These are phyloP conservation scores for Sciurus vulgaris DNA, from an alignment of 2,797 vertebrate genomes.

Conservation along the genomic window DNA sequence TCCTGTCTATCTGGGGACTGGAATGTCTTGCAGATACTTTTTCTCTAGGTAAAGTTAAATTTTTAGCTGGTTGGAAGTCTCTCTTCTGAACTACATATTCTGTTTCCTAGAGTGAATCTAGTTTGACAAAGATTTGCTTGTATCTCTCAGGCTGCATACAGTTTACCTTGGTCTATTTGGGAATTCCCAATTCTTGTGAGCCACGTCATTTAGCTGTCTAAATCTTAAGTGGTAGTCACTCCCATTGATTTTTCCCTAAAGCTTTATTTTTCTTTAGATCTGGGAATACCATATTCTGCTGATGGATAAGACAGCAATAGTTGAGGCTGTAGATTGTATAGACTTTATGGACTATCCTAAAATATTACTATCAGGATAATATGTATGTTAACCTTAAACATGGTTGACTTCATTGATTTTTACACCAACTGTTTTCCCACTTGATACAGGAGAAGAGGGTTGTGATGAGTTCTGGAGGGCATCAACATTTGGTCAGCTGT, in stretches of 20 bases:
- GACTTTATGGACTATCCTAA: neutral
- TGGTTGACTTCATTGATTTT: constrained; percentile 61
- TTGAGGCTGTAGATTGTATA: neutral
- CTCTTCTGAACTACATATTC: neutral
- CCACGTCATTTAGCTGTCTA: neutral
- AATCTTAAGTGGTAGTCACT: constrained; percentile 26
- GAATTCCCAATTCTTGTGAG: constrained; percentile 1
- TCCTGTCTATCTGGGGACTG: neutral
- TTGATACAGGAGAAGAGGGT: constrained; percentile 94
- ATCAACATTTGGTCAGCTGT: constrained; percentile 96
- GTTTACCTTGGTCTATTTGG: neutral
- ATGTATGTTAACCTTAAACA: constrained; percentile 11
- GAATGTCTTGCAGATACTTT: constrained; percentile 2
- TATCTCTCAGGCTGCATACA: constrained; percentile 41
- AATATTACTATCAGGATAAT: constrained; percentile 7
- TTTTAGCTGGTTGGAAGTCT: neutral
- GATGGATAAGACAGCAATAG: neutral
- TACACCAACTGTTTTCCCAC: constrained; percentile 59
- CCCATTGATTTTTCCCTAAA: neutral
- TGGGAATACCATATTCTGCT: constrained; percentile 10
- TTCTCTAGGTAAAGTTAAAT: neutral
- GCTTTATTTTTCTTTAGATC: constrained; percentile 20
- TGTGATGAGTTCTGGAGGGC: constrained; percentile 94
- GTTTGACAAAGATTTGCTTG: neutral
- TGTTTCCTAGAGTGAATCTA: constrained; percentile 19